phyloP scores from a whole-genome alignment of 2,888 invertebrate species.

The Machimus atricapillus region DNA sequence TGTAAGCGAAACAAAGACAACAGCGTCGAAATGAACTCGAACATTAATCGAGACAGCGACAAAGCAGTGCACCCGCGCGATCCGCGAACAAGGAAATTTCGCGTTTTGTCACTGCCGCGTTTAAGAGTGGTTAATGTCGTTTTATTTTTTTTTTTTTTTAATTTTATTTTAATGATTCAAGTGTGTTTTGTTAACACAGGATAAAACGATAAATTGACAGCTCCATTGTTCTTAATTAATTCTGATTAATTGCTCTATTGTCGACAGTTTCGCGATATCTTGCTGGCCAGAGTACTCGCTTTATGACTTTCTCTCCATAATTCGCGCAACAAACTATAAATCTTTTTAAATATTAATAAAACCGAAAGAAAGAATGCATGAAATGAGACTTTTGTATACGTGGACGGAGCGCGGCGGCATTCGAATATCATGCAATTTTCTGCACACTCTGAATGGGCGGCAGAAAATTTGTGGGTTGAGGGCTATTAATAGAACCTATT shows the following conservation, averaged over 20 bases:
- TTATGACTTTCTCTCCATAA: conserved; percentile 20
- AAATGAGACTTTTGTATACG: background rate
- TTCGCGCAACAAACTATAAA: background rate
- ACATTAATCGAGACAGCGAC: background rate
- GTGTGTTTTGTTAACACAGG: conserved; percentile 16
- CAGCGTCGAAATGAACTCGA: background rate
- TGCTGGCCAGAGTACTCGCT: background rate
- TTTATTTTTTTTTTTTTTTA: background rate
- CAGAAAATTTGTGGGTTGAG: background rate
- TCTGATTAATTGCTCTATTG: conserved; percentile 32
- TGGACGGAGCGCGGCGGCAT: background rate
- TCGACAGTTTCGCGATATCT: conserved; percentile 14
- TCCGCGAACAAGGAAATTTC: background rate
- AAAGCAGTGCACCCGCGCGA: background rate
- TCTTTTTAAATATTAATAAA: background rate
- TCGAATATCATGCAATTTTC: background rate
- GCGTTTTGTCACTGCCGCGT: background rate
- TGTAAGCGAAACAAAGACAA: background rate
- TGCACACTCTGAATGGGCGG: background rate
- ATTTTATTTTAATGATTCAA: background rate
- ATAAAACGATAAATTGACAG: conserved; percentile 25
- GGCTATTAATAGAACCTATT: background rate
- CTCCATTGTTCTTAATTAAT: conserved; percentile 38
- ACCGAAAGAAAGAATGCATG: background rate
- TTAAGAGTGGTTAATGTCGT: background rate